phyloP scores from a whole-genome alignment of 1,140 invertebrate species.

The Matsumurasca onukii region DNA sequence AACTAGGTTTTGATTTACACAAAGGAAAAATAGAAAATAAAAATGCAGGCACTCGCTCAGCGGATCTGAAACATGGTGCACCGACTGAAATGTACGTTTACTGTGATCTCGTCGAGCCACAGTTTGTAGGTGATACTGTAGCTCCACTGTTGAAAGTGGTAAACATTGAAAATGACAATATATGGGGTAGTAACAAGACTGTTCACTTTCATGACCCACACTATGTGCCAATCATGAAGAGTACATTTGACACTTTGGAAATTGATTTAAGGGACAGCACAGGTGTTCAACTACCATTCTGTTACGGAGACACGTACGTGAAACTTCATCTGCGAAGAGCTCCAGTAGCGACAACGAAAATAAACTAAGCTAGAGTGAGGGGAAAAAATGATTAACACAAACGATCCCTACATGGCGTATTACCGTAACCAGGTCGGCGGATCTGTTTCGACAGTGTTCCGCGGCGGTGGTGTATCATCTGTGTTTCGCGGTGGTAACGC shows the following conservation, averaged over 20 bases:
- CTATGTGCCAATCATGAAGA: background rate
- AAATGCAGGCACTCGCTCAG: background rate
- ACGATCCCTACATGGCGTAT: background rate
- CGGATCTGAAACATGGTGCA: background rate
- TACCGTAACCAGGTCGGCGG: background rate
- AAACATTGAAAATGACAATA: constrained; percentile 2
- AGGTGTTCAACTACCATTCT: background rate
- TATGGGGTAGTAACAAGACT: background rate
- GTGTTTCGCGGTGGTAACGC: no score
- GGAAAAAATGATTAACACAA: background rate
- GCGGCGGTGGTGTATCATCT: no score
- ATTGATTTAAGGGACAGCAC: constrained; percentile 8
- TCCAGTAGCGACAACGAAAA: no score
- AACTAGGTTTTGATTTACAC: no score
- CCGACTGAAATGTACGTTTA: constrained; percentile 45
- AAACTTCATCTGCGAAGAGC: background rate
- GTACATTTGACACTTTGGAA: background rate
- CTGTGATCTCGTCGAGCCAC: constrained; percentile 44
- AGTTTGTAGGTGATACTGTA: constrained; percentile 45
- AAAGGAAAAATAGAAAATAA: no score
- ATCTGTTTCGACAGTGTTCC: background rate
- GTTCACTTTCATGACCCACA: background rate
- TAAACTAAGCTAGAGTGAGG: no score
- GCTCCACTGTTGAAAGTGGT: constrained; percentile 34
- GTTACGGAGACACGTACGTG: background rate